Percentiles rank a stretch among this genome's conserved stretches.
Conservation (phyloP, 2,797 vertebrate species). For the Ataeniobius toweri region DNA sequence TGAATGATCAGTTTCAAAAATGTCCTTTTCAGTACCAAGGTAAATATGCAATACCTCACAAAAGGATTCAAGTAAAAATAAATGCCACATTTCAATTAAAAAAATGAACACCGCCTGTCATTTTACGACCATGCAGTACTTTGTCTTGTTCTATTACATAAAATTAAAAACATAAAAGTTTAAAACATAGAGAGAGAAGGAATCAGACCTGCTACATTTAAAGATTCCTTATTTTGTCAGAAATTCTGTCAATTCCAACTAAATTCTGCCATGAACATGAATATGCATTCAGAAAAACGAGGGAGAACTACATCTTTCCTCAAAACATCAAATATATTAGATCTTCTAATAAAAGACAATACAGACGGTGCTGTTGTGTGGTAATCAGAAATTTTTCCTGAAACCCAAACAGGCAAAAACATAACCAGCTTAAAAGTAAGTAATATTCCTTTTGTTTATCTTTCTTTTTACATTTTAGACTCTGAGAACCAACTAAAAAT, state of each 20-base stretch:
- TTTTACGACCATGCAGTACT: too few species aligned
- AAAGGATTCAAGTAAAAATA: too few species aligned
- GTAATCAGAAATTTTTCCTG: not conserved
- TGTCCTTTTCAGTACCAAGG: too few species aligned
- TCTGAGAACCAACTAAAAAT: constrained; percentile 84
- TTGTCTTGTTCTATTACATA: too few species aligned
- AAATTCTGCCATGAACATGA: not conserved
- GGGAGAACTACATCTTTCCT: not conserved
- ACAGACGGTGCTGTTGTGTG: too few species aligned
- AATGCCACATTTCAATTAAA: too few species aligned
- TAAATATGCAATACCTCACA: too few species aligned
- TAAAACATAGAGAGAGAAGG: too few species aligned
- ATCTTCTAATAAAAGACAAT: too few species aligned
- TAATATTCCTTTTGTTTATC: not conserved
- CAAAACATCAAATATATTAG: not conserved
- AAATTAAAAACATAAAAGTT: too few species aligned
- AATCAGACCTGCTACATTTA: not conserved
- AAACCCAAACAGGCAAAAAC: not conserved
- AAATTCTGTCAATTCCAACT: not conserved
- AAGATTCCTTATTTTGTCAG: not conserved
- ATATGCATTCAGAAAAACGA: not conserved
- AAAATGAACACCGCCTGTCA: too few species aligned
- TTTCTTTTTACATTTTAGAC: constrained; percentile 71
- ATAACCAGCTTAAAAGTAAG: not conserved
- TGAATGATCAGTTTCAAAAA: too few species aligned